Evolutionary conservation across 2,113 vertebrate species (phyloP), one percentile per base, ranked within the genome.

Genomic region (Seriola dumerili): DNA sequence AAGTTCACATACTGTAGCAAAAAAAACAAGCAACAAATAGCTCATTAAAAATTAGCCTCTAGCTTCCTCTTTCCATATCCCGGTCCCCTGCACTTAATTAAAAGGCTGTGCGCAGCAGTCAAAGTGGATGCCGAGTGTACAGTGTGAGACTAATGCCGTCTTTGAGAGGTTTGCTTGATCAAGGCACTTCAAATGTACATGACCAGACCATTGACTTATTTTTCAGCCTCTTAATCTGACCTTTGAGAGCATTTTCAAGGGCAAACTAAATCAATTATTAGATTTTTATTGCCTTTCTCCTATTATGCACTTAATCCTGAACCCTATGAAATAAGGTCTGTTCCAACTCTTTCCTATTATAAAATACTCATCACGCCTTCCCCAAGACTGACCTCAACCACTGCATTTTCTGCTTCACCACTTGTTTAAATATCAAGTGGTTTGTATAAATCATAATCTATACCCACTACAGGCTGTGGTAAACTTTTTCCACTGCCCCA

Each of bases 1-100:
- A 86, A 93, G 88, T 90, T 90, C 78, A 93, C 89, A 93, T 74
- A 93, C 62, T 86, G 74, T 36, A 89, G 86, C 85, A 90, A 85
- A 90, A 86, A 69, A 72, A 80, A 52, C 75, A 92, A 90, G 83
- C 84, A 88, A 91, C 82, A 88, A 89, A 89, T 67, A 85, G 79
- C 68, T 84, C 76, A 80, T 81, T 76, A 61, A 78, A 71, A 76
- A 48, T 67, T 25, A 17, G 61, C 81, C 89, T 74, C 65, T 76
- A 54, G 84, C 64, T 9, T 52, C 69, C 44, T 66, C 34, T 76
- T 72, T 72, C 48, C 68, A 38, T 19, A 52, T 75, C 74, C 54
- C 52, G 16, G 58, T 55, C 32, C 36, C 66, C 46, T 78, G 74
- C 65, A 36, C 82, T 62, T 69, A 29, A 73, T 70, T 55, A 62